Conservation (phyloP, 2,888 invertebrate species). For the Pachydiplax longipennis region DNA sequence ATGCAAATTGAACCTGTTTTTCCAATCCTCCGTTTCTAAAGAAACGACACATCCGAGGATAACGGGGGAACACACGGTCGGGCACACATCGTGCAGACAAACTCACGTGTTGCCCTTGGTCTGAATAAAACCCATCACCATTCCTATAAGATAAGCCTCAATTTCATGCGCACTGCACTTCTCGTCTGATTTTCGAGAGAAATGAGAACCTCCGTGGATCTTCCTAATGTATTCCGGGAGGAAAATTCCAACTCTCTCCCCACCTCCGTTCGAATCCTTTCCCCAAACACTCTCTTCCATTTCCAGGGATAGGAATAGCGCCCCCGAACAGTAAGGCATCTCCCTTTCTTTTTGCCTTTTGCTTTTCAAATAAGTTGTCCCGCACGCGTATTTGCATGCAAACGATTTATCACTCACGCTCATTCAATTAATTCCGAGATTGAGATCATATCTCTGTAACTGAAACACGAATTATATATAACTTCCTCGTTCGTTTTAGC, state of each 20-base stretch:
- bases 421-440: too few relatives aligned
- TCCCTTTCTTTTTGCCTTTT: not conserved
- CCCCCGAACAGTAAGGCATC: too few relatives aligned
- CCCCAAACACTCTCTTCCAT: not conserved
- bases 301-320: not conserved
- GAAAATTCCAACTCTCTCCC: not conserved
- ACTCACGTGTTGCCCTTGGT: not conserved
- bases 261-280: too few relatives aligned
- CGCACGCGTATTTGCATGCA: too few relatives aligned
- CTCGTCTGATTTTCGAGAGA: not conserved
- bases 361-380: not conserved
- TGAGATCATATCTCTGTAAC: too few relatives aligned
- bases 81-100: not conserved
- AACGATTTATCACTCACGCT: too few relatives aligned
- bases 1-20: not conserved
- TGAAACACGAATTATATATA: too few relatives aligned
- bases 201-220: not conserved
- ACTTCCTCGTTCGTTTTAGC: too few relatives aligned
- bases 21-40: not conserved
- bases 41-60: too few relatives aligned
- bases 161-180: not conserved
- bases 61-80: not conserved
- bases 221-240: not conserved
- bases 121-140: not conserved
- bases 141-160: conserved; percentile 4